Evolutionary conservation across 1,140 invertebrate species (phyloP).

Genomic region (Drosophila arawakana): DNA sequence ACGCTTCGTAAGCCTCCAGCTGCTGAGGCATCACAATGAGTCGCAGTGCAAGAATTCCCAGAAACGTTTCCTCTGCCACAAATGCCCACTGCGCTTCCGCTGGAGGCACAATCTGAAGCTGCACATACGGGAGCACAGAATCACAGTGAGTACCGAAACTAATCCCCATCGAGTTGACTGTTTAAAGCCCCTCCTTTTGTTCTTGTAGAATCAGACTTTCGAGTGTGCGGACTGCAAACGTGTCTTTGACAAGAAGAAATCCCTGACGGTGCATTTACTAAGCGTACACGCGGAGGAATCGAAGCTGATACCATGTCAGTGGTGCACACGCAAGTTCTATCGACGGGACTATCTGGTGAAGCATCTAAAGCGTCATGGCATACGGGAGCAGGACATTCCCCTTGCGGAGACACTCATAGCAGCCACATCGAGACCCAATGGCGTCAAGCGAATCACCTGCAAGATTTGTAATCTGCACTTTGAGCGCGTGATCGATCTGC

Average conservation of each 20-base stretch:
- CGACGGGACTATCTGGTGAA: conserved; percentile 84
- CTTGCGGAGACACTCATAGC: conserved; percentile 71
- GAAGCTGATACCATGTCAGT: conserved; percentile 83
- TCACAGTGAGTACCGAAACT: conserved; percentile 42
- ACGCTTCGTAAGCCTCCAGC: conserved; percentile 61
- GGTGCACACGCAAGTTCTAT: conserved; percentile 86
- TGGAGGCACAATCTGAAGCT: conserved; percentile 77
- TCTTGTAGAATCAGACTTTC: conserved; percentile 68
- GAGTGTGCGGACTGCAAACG: conserved; percentile 85
- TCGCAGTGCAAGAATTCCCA: conserved; percentile 74
- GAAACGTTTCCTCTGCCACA: conserved; percentile 73
- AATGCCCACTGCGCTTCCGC: conserved; percentile 75
- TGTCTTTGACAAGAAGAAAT: conserved; percentile 85
- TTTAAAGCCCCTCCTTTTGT: neutral
- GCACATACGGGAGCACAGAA: conserved; percentile 70
- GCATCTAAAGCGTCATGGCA: conserved; percentile 72
- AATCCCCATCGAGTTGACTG: neutral
- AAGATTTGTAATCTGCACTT: conserved; percentile 75
- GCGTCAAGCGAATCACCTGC: conserved; percentile 66
- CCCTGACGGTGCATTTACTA: conserved; percentile 85
- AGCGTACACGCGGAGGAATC: conserved; percentile 85
- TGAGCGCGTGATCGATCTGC: conserved; percentile 57
- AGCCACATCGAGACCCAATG: conserved; percentile 68
- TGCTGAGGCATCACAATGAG: conserved; percentile 71
- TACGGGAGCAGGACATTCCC: conserved; percentile 64